Evolutionary conservation across 2,113 vertebrate genomes (phyloP), one percentile per base, ranked within the genome.

Genomic region (Argyrosomus japonicus): DNA sequence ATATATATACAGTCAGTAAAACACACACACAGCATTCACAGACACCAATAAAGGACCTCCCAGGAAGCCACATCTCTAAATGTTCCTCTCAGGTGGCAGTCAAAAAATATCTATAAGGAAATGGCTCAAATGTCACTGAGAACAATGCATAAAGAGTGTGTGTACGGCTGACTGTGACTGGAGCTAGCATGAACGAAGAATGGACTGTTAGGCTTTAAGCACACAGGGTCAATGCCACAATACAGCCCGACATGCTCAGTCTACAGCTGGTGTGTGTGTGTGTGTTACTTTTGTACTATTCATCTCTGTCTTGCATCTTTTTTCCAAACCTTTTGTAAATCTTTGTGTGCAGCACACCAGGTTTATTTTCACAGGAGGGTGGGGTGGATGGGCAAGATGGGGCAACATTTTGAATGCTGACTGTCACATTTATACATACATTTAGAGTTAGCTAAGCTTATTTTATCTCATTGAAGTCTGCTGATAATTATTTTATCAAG

Each of bases 101-200:
- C 93, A 92, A 93, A 94, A 94, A 91, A 84, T 89, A 92, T 94
- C 85, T 88, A 91, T 92, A 93, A 89, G 92, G 93, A 94, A 94
- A 94, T 83, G 7, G 86, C 83, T 93, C 82, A 94, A 94, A 94
- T 95, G 93, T 94, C 91, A 92, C 76, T 14, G 76, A 85, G 82
- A 84, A 68, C 83, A 79, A 63, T 84, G 68, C 61, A 50, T 62
- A 75, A 86, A 27, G 64, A 70, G 67, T 23, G 29, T 74, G 63
- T 85, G 82, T 56, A 29, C 53, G 88, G n/a, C 36, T 63, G 78
- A 81, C 51, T 83, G 75, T 57, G 69, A 75, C 80, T 84, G 75
- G 17, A 78, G 77, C 50, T 6, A 21, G 54, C 23, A 5, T n/a
- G 71, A 53, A 58, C 70, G 57, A 85, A 75, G 74, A 84, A 80